A percentile compares a stretch with the other conserved stretches of the same genome.
phyloP scores from a whole-genome alignment of 2,888 invertebrate genomes.

The Harpagoxenus sublaevis region DNA sequence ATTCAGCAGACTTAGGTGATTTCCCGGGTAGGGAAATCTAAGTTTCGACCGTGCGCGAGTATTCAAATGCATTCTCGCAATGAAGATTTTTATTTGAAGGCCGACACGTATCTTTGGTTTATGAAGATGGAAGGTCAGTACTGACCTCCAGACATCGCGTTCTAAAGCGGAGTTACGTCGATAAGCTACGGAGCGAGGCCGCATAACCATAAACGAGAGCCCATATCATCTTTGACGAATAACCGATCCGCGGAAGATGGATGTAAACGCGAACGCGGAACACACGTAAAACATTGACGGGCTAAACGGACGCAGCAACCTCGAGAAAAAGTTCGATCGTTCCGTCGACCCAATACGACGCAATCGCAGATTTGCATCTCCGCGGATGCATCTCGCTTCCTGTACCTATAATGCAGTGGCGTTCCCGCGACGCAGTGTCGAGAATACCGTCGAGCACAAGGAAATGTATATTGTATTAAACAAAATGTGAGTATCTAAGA shows the following conservation, averaged over 20 bases:
- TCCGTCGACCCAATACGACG: not conserved
- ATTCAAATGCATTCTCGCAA: conserved; percentile 43
- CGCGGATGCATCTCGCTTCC: not conserved
- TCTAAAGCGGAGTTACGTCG: conserved; percentile 25
- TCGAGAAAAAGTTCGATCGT: not conserved
- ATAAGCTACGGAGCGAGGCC: conserved; percentile 1
- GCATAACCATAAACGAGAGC: not conserved
- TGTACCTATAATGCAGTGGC: not conserved
- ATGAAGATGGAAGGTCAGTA: conserved; percentile 29
- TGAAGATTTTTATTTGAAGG: conserved; percentile 28
- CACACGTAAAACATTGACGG: conserved; percentile 12
- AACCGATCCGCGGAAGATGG: conserved; percentile 25
- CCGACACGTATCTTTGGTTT: conserved; percentile 22
- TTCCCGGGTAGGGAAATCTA: conserved; percentile 17
- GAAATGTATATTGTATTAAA: conserved; percentile 16
- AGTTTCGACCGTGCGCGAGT: conserved; percentile 25
- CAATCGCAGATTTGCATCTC: conserved; percentile 5
- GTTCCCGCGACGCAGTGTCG: not conserved
- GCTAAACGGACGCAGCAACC: not conserved
- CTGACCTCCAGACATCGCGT: conserved; percentile 15
- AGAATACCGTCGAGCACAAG: not conserved
- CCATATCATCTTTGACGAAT: conserved; percentile 30
- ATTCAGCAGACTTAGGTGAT: conserved; percentile 15
- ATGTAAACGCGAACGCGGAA: not conserved
- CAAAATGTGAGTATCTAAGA: conserved; percentile 32